A percentile compares a stretch with the other conserved stretches of the same genome.
Conservation (phyloP, 1,140 invertebrate genomes). For the Drosophila ananassae region DNA sequence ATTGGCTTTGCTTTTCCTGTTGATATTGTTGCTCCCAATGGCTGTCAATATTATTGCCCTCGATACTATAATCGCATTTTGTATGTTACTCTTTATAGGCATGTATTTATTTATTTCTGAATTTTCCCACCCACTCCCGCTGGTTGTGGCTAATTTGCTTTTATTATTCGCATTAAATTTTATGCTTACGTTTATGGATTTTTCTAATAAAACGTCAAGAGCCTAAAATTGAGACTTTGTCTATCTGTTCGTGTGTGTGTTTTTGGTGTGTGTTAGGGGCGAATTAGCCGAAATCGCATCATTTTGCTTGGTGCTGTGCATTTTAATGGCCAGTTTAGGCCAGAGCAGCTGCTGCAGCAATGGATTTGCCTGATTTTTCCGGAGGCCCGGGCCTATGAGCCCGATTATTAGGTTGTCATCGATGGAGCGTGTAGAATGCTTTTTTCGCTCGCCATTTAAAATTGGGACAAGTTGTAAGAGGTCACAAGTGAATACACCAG, state of each 20-base stretch:
- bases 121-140: constrained; percentile 55
- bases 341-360: constrained; percentile 23
- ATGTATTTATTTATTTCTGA: constrained; percentile 64
- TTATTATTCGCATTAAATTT: constrained; percentile 79
- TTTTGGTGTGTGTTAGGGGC: constrained; percentile 31
- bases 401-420: constrained; percentile 37
- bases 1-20: constrained; percentile 56
- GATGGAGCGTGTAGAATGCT: constrained; percentile 20
- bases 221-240: constrained; percentile 73
- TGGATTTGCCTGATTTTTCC: constrained; percentile 8
- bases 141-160: constrained; percentile 76
- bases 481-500: background rate
- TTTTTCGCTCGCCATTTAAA: background rate
- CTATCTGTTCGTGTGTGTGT: too few relatives aligned
- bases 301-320: constrained; percentile 59
- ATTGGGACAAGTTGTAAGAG: background rate
- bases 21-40: constrained; percentile 41
- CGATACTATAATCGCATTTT: constrained; percentile 68
- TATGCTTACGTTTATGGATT: constrained; percentile 73
- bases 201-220: constrained; percentile 66
- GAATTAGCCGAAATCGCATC: constrained; percentile 64
- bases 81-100: constrained; percentile 56
- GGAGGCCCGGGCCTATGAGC: constrained; percentile 20
- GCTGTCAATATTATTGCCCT: constrained; percentile 69
- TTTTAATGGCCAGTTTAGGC: constrained; percentile 72